A percentile compares a stretch with the other conserved stretches of the same genome.
Conservation (phyloP, 2,888 invertebrate genomes). For the Lissonota sp. region DNA sequence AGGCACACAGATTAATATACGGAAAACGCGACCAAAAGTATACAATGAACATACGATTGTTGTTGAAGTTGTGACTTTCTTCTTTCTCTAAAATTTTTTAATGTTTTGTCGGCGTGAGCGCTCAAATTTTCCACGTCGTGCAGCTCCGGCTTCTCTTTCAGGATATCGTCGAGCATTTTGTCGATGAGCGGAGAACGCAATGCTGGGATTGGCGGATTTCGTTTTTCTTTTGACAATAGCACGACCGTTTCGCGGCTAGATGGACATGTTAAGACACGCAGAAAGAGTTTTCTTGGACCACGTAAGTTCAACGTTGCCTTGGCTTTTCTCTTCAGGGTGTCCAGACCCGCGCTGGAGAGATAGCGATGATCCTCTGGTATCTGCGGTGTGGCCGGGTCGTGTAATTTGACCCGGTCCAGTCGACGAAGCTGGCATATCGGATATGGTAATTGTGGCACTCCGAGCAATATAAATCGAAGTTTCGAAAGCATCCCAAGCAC, state of each 20-base stretch:
- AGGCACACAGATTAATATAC: too few relatives aligned
- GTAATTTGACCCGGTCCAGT: constrained; percentile 57
- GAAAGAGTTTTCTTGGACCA: constrained; percentile 48
- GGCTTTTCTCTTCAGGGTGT: constrained; percentile 39
- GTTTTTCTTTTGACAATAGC: constrained; percentile 1
- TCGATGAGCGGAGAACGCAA: neutral
- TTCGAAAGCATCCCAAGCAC: constrained; percentile 44
- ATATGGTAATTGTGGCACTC: constrained; percentile 60
- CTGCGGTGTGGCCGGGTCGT: constrained; percentile 38
- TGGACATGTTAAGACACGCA: too few relatives aligned
- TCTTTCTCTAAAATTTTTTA: too few relatives aligned
- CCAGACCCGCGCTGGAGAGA: constrained; percentile 28
- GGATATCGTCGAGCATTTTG: neutral
- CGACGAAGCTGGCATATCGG: constrained; percentile 38
- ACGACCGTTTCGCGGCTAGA: accelerated
- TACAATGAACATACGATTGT: neutral
- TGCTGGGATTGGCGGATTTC: neutral
- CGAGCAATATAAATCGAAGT: constrained; percentile 25
- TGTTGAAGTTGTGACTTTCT: too few relatives aligned
- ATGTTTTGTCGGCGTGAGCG: neutral
- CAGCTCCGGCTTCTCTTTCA: neutral
- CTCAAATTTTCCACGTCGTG: neutral
- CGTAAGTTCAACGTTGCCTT: constrained; percentile 44
- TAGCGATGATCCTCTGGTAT: constrained; percentile 45
- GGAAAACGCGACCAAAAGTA: neutral